Evolutionary conservation across 2,888 invertebrate genomes (phyloP).

Genomic region (Hetaerina titia): DNA sequence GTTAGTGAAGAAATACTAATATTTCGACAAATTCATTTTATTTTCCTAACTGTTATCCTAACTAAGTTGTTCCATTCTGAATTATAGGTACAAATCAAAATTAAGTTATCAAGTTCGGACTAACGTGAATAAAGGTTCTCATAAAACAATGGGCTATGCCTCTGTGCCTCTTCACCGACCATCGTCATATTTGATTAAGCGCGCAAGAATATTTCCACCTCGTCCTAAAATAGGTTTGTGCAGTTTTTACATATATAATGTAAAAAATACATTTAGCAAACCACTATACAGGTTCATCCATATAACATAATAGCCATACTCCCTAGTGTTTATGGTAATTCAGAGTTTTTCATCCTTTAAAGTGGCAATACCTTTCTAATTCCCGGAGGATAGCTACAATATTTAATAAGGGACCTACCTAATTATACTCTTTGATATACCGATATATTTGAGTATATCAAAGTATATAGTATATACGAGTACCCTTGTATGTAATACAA

Average conservation of each 20-base stretch:
- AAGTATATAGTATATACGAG: too few species aligned
- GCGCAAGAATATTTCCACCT: slow-evolving; percentile 78
- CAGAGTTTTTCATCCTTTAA: too few species aligned
- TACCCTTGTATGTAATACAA: too few species aligned
- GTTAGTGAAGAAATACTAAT: neutral
- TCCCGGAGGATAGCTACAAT: too few species aligned
- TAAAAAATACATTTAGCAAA: neutral
- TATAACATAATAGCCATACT: too few species aligned
- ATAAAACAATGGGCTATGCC: slow-evolving; percentile 83
- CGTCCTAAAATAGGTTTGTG: slow-evolving; percentile 71
- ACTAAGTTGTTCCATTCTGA: neutral
- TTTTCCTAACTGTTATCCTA: neutral
- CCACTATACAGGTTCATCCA: too few species aligned
- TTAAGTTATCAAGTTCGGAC: slow-evolving; percentile 76
- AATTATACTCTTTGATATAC: too few species aligned
- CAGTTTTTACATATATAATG: slow-evolving; percentile 75
- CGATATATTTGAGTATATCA: too few species aligned
- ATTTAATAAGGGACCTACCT: too few species aligned
- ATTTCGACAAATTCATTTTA: neutral
- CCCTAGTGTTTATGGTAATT: too few species aligned
- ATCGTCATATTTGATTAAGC: slow-evolving; percentile 82
- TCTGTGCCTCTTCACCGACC: slow-evolving; percentile 82
- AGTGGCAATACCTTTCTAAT: too few species aligned
- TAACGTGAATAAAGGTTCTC: slow-evolving; percentile 73
- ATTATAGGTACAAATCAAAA: slow-evolving; percentile 79